Conservation (phyloP, 92 coral and sea anemone species). For the Micromussa lordhowensis region DNA sequence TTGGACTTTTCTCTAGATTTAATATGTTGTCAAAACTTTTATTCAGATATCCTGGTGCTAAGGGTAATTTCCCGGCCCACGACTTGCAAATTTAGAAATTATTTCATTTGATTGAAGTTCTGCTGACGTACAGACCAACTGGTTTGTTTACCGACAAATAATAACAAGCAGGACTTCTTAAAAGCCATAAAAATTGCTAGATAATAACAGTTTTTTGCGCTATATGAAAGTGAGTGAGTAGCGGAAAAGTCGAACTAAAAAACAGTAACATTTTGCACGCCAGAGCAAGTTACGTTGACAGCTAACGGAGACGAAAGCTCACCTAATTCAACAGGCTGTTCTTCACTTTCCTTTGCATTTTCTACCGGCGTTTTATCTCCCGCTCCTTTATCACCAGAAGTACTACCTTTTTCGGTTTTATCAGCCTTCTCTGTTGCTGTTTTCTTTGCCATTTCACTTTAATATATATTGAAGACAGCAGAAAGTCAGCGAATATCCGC, state of each 20-base stretch:
- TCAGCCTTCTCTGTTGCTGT: constrained; percentile 70
- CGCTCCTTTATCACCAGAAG: constrained; percentile 77
- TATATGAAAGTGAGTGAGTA: neutral
- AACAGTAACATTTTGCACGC: neutral
- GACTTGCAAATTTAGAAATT: neutral
- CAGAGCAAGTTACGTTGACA: neutral
- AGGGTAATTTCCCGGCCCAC: neutral
- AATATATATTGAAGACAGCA: neutral
- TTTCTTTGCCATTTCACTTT: constrained; percentile 77
- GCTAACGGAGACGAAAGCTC: neutral
- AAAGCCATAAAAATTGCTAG: no score
- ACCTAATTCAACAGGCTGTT: constrained; percentile 39
- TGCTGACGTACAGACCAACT: neutral
- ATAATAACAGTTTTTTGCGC: neutral
- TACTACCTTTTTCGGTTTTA: constrained; percentile 68
- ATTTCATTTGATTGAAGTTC: no score
- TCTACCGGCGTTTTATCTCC: constrained; percentile 91
- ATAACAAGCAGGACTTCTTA: neutral
- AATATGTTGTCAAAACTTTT: neutral
- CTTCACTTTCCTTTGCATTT: constrained; percentile 66
- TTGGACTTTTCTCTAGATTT: neutral
- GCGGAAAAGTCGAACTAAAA: neutral
- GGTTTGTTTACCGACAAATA: constrained; percentile 14
- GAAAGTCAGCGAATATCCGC: constrained; percentile 24
- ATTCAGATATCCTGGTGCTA: neutral